Conservation (phyloP, 92 coral and sea anemone genomes). For the Zoanthus gigantus region DNA sequence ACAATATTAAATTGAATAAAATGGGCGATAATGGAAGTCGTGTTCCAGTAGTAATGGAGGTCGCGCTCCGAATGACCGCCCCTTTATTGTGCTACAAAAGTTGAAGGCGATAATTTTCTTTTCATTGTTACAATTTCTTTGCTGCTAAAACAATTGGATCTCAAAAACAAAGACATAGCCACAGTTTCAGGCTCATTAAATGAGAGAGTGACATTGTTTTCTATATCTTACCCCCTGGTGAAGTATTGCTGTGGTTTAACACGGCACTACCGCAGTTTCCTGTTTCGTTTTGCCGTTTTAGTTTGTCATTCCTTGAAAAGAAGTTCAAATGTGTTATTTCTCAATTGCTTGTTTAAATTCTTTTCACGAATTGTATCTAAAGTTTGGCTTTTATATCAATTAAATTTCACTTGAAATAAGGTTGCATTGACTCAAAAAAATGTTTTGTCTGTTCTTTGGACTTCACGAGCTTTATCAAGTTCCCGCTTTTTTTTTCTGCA, state of each 20-base stretch:
- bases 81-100: conserved; percentile 12
- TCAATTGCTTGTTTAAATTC: background rate
- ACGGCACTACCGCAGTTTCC: background rate
- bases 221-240: conserved; percentile 15
- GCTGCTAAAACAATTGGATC: background rate
- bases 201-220: background rate
- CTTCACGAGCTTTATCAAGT: background rate
- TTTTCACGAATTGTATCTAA: background rate
- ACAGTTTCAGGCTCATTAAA: conserved; percentile 13
- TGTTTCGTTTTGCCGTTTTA: background rate
- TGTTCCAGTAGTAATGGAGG: conserved; percentile 31
- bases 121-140: conserved; percentile 34
- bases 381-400: conserved; percentile 1
- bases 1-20: conserved; percentile 43
- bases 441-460: background rate
- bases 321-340: background rate
- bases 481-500: background rate
- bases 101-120: conserved; percentile 35
- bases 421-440: background rate
- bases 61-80: conserved; percentile 16
- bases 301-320: no score
- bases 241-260: background rate
- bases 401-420: background rate
- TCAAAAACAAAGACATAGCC: conserved; percentile 5
- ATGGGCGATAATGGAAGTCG: conserved; percentile 37